These are phyloP conservation scores for Notolepis coatsorum DNA, from an alignment of 2,797 vertebrate genomes.

Conservation along the genomic window DNA sequence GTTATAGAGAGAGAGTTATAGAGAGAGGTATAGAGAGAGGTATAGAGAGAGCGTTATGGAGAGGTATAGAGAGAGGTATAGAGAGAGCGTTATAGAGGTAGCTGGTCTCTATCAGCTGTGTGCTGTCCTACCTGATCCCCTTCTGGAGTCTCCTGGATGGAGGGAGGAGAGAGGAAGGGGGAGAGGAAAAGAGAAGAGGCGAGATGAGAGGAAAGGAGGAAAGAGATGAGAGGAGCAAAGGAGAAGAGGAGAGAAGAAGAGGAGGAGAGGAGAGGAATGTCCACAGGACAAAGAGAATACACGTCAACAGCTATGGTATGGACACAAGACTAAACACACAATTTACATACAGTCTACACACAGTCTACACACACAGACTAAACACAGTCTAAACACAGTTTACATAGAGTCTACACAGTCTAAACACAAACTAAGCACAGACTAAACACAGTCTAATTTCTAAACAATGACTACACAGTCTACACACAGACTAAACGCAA, in stretches of 20 bases:
- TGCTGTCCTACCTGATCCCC: conserved; percentile 99
- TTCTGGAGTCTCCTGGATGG: conserved; percentile 99
- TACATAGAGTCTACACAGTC: too few relatives aligned
- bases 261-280: conserved; percentile 77
- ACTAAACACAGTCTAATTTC: conserved; percentile 38
- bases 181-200: conserved; percentile 81
- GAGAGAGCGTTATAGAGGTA: too few relatives aligned
- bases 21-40: too few relatives aligned
- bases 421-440: too few relatives aligned
- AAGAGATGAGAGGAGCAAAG: conserved; percentile 82
- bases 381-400: too few relatives aligned
- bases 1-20: too few relatives aligned
- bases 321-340: conserved; percentile 62
- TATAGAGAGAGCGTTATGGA: too few relatives aligned
- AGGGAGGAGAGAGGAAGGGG: conserved; percentile 68
- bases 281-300: conserved; percentile 99
- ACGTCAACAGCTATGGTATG: conserved; percentile 92
- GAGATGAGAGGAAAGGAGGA: conserved; percentile 64
- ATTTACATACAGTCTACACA: too few relatives aligned
- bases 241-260: conserved; percentile 76
- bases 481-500: conserved; percentile 6
- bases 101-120: too few relatives aligned
- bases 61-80: too few relatives aligned
- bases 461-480: neutral
- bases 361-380: too few relatives aligned